Evolutionary conservation across 2,888 invertebrate genomes (phyloP).

Genomic region (Chelonus formosanus): DNA sequence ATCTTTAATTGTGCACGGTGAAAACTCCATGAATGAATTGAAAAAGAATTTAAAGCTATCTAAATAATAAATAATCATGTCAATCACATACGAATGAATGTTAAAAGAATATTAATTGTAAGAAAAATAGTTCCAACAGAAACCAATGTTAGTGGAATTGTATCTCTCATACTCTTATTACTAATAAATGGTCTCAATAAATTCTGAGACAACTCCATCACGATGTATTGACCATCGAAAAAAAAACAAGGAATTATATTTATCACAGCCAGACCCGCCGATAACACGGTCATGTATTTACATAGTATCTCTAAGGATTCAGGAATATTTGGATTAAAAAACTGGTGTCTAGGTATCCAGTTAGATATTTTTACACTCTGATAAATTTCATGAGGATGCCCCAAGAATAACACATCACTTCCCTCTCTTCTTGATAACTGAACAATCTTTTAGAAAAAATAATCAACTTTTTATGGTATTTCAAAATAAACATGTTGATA

Average conservation of each 20-base stretch:
- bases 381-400: conserved; percentile 79
- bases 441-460: conserved; percentile 50
- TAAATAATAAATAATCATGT: conserved; percentile 52
- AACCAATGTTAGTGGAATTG: conserved; percentile 75
- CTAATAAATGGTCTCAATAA: conserved; percentile 66
- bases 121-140: conserved; percentile 78
- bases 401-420: conserved; percentile 81
- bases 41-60: conserved; percentile 72
- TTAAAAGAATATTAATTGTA: conserved; percentile 69
- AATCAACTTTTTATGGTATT: too few relatives aligned
- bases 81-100: conserved; percentile 32
- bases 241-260: conserved; percentile 94
- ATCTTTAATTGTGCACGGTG: conserved; percentile 75
- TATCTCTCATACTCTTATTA: conserved; percentile 70
- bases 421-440: conserved; percentile 65
- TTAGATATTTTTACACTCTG: conserved; percentile 79
- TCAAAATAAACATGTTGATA: too few relatives aligned
- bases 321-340: conserved; percentile 73
- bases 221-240: conserved; percentile 92
- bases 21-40: conserved; percentile 75
- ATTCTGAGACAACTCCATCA: conserved; percentile 74
- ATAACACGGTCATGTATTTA: conserved; percentile 85
- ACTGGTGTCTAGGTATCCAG: conserved; percentile 76
- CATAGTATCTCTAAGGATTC: conserved; percentile 77
- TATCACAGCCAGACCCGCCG: conserved; percentile 87